phyloP scores from a whole-genome alignment of 2,113 vertebrate genomes.

The Pseudopipra pipra region DNA sequence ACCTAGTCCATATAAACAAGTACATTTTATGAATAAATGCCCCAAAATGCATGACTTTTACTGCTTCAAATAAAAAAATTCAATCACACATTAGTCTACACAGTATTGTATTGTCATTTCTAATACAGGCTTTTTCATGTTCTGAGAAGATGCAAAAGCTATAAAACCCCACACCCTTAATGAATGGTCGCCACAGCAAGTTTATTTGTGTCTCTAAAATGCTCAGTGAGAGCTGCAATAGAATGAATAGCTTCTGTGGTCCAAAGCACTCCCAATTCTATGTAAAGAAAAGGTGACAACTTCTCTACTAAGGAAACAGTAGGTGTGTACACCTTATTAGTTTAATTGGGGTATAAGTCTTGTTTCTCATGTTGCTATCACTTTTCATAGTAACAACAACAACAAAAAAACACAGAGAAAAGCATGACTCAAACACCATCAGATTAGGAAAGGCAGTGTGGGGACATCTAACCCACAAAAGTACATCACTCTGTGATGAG shows the following conservation, averaged over 20 bases:
- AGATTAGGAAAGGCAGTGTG: not conserved
- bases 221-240: not conserved
- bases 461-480: not conserved
- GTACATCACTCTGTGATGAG: not conserved
- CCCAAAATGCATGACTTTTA: not conserved
- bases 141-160: not conserved
- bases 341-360: not conserved
- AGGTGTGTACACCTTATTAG: not conserved
- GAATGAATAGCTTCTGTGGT: not conserved
- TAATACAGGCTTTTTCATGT: not conserved
- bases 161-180: not conserved
- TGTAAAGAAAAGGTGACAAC: not conserved
- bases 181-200: not conserved
- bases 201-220: not conserved
- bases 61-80: not conserved
- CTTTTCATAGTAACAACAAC: not conserved
- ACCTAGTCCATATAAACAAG: not conserved
- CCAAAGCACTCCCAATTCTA: not conserved
- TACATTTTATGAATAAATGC: not conserved
- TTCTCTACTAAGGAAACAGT: not conserved
- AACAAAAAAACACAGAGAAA: not conserved
- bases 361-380: not conserved
- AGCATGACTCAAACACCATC: not conserved
- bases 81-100: not conserved
- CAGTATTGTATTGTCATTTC: not conserved